Evolutionary conservation across 2,888 invertebrate species (phyloP).

Genomic region (Busseola fusca): DNA sequence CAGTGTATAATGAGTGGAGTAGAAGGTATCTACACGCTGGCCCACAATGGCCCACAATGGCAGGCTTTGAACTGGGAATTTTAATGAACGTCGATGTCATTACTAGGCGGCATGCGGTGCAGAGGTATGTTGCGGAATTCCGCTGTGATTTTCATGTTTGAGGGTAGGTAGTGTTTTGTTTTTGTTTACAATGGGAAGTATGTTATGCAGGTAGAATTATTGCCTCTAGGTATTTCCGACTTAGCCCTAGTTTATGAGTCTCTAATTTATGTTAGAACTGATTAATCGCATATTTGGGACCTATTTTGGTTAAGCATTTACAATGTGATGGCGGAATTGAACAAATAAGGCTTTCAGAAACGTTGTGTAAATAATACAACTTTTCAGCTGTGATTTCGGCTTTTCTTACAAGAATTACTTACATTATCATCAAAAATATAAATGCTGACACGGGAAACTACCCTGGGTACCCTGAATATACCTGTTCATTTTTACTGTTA

Average conservation of each 20-base stretch:
- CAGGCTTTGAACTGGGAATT: slow-evolving; percentile 54
- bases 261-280: not conserved
- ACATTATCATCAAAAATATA: not conserved
- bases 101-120: slow-evolving; percentile 35
- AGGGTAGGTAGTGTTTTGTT: slow-evolving; percentile 17
- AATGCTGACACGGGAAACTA: not conserved
- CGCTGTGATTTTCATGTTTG: slow-evolving; percentile 36
- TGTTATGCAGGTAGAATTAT: slow-evolving; percentile 3
- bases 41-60: slow-evolving; percentile 54
- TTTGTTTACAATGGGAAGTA: slow-evolving; percentile 10
- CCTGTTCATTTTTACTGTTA: not conserved
- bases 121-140: slow-evolving; percentile 32
- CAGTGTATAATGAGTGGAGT: slow-evolving; percentile 40
- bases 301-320: not conserved
- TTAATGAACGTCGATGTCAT: slow-evolving; percentile 59
- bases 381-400: not conserved
- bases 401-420: not conserved
- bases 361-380: not conserved
- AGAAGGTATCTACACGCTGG: slow-evolving; percentile 46
- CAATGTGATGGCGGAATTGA: not conserved
- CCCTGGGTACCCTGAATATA: not conserved
- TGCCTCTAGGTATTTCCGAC: not conserved
- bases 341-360: not conserved
- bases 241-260: no score
- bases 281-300: not conserved